Conservation (phyloP, 2,113 vertebrate genomes). For the Illadopsis cleaveri region DNA sequence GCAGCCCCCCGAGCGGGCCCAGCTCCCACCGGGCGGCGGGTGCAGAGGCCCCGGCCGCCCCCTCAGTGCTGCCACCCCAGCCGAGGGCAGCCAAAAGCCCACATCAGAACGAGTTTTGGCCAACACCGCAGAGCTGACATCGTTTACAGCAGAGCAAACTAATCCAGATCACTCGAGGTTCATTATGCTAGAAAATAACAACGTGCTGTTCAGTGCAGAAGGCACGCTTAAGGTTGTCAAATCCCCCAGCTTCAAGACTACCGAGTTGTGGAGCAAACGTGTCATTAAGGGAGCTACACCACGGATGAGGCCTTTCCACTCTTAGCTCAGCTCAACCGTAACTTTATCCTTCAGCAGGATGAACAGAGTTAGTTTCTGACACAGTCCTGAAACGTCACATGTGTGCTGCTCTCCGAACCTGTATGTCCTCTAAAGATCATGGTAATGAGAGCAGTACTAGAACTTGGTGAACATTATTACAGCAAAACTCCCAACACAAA, state of each 20-base stretch:
- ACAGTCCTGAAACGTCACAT: no score
- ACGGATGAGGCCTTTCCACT: rapidly evolving
- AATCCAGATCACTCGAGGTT: no score
- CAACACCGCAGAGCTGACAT: rapidly evolving
- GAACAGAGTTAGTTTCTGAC: no score
- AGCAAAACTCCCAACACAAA: not conserved
- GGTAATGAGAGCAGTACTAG: no score
- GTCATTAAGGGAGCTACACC: no score
- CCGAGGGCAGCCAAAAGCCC: rapidly evolving
- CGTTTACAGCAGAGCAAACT: not conserved
- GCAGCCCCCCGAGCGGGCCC: not conserved
- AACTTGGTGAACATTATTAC: not conserved
- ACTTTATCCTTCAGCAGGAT: not conserved
- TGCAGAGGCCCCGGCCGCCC: not conserved
- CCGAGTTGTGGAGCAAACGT: not conserved
- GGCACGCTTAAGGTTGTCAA: not conserved
- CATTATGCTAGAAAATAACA: not conserved
- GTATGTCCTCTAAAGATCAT: rapidly evolving
- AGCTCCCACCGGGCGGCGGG: no score
- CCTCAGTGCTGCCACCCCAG: not conserved
- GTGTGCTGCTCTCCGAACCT: rapidly evolving
- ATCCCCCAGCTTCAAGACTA: not conserved
- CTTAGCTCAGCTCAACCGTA: rapidly evolving
- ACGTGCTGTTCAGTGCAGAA: not conserved
- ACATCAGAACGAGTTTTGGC: rapidly evolving